Conservation (phyloP, 2,113 vertebrate species). For the Sapajus apella region DNA sequence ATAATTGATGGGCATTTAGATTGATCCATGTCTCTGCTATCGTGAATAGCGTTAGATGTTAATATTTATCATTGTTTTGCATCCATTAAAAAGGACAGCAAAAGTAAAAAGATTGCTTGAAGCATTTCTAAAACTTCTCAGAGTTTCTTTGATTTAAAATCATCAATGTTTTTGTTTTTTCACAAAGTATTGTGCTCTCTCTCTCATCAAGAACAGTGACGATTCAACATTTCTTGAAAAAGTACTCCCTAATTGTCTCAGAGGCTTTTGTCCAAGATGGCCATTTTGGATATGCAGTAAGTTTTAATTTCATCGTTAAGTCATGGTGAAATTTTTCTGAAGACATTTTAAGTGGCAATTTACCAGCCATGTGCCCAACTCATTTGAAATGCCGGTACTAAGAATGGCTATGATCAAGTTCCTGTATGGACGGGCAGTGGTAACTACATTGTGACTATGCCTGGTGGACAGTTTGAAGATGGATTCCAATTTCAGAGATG, state of each 20-base stretch:
- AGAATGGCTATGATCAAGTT: background rate
- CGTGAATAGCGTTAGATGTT: no score
- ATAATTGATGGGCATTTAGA: no score
- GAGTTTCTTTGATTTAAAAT: conserved; percentile 7
- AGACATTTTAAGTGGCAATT: background rate
- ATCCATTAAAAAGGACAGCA: conserved; percentile 2
- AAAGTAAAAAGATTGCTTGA: background rate
- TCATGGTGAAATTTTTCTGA: conserved; percentile 28
- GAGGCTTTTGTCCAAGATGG: background rate
- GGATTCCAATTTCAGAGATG: conserved; percentile 48
- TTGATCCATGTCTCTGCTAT: no score
- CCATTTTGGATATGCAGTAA: background rate
- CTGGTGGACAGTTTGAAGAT: conserved; percentile 4
- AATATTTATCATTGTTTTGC: conserved; percentile 19
- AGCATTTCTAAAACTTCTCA: background rate
- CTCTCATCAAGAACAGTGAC: background rate
- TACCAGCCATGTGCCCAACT: conserved; percentile 5
- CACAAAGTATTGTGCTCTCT: background rate
- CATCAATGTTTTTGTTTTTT: background rate
- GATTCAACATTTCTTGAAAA: conserved; percentile 56
- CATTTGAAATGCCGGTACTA: background rate
- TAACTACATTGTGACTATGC: background rate
- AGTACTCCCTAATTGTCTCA: background rate
- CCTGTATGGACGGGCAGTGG: background rate
- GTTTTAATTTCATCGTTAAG: conserved; percentile 40